Evolutionary conservation across 2,888 invertebrate genomes (phyloP), one percentile per base, ranked within the genome.

Genomic region (Ormia ochracea): DNA sequence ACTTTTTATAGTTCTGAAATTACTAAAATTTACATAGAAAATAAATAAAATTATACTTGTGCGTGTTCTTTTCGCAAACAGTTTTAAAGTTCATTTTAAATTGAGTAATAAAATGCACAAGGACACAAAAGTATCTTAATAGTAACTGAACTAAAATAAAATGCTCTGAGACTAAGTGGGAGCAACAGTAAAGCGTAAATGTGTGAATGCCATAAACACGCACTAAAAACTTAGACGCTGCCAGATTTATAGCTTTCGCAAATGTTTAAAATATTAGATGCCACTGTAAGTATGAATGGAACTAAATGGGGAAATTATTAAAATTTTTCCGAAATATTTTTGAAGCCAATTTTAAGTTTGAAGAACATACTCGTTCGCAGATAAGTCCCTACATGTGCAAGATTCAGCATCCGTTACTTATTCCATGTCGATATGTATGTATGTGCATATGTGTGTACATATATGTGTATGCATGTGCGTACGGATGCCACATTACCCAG

Each of bases 1-100:
- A 68, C 3, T 56, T 66, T 74, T 63, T 72, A 48, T 50, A 56
- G 66, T 66, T 72, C 45, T 31, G 45, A 69, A 72, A 63, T 48
- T 19, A 21, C 6, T 28, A n/a, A 48, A 70, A 84, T 86, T 86
- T 82, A 83, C 86, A 86, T 86, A 86, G 84, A 85, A 86, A 83
- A 81, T 68, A 81, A 83, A 86, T 86, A 86, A 86, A 77, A 85
- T 63, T 61, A 52, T 31, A 33, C 58, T 63, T 36, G 54, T 14
- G 41, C 1, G 21, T 2, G 12, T 17, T 10, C 26, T 61, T 45
- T 21, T 52, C 19, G 19, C 2, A 7, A 68, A 61, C 28, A 43
- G 38, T 70, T 56, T 72, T 50, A 52, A 74, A 74, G 65, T 31
- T 61, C 19, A 48, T 33, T 19, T 7, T 28, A 72, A 63, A 69